Evolutionary conservation across 1,140 invertebrate species (phyloP).

Genomic region (Papilio machaon): DNA sequence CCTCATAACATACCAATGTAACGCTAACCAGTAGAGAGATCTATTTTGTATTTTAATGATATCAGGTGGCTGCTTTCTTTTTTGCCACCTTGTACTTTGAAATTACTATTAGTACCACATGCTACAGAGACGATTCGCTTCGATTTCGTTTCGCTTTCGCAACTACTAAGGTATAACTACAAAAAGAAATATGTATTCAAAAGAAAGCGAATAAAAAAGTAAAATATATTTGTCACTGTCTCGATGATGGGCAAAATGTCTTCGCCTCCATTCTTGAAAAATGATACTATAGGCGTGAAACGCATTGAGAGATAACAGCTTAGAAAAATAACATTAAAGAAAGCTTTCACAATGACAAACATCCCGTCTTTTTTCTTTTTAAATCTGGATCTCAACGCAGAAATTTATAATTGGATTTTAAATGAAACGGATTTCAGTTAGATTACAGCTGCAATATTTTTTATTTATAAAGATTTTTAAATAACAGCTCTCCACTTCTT

Average conservation of each 20-base stretch:
- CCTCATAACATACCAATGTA: no score
- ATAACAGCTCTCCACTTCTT: background rate
- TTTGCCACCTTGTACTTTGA: no score
- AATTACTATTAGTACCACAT: no score
- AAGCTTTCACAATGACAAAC: slow-evolving; percentile 9
- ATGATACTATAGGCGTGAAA: slow-evolving; percentile 30
- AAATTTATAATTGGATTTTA: background rate
- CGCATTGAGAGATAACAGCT: slow-evolving; percentile 29
- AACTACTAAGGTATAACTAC: background rate
- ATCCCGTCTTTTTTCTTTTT: background rate
- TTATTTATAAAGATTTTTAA: background rate
- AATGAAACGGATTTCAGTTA: background rate
- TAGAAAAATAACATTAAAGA: slow-evolving; percentile 30
- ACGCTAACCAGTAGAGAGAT: no score
- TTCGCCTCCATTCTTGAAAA: slow-evolving; percentile 16
- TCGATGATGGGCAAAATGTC: slow-evolving; percentile 6
- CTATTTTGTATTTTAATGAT: no score
- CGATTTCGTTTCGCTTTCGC: no score
- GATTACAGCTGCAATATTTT: background rate
- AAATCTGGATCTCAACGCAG: background rate
- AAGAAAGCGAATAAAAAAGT: slow-evolving; percentile 13
- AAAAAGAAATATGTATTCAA: background rate
- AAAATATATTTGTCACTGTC: slow-evolving; percentile 31
- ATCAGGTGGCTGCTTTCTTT: no score
- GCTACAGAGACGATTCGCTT: no score